A percentile compares a stretch with the other conserved stretches of the same genome.
Conservation (phyloP, 2,797 vertebrate genomes). For the Halcyon chelicuti region DNA sequence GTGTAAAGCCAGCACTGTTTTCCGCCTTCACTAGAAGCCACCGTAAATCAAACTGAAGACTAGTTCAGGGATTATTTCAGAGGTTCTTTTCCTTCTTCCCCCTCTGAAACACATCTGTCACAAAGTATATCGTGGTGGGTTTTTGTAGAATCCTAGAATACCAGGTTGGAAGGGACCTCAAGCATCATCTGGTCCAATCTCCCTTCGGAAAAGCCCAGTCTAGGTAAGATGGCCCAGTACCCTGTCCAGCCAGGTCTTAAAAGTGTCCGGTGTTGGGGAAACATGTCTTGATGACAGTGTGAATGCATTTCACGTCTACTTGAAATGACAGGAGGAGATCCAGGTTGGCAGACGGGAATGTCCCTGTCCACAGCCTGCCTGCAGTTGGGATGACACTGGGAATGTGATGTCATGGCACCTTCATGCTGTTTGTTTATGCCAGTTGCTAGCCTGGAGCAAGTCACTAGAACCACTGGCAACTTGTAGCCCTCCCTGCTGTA, state of each 20-base stretch:
- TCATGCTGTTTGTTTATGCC: background rate
- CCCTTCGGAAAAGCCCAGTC: background rate
- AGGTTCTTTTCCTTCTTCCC: background rate
- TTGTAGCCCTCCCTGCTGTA: background rate
- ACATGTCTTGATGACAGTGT: background rate
- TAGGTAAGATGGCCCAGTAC: background rate
- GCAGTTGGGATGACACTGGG: background rate
- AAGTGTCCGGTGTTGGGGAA: background rate
- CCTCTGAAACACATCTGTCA: fast-evolving
- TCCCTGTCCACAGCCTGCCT: background rate
- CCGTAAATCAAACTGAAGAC: background rate
- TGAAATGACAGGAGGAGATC: background rate
- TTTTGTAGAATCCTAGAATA: background rate
- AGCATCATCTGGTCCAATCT: background rate
- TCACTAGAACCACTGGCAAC: background rate
- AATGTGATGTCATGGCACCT: background rate
- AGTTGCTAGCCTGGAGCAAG: background rate
- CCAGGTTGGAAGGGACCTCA: background rate
- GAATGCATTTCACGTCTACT: fast-evolving
- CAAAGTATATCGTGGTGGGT: background rate
- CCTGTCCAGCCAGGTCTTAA: background rate
- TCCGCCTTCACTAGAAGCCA: background rate
- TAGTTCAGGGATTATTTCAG: background rate
- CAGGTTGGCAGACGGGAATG: background rate
- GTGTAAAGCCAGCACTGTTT: background rate